Conservation (phyloP, 2,113 vertebrate genomes). For the Urocitellus parryii region DNA sequence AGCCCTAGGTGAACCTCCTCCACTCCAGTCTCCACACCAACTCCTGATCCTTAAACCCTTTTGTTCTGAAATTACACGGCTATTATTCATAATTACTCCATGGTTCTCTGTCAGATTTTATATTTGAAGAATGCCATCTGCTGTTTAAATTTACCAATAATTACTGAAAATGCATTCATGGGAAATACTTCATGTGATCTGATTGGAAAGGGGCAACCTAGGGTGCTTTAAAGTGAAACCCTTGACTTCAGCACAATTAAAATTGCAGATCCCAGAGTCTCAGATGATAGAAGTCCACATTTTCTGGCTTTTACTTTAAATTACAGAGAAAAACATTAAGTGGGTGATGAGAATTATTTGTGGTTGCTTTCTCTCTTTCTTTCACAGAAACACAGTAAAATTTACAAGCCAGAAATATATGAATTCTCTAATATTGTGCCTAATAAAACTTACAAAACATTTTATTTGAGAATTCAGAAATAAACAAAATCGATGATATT, state of each 20-base stretch:
- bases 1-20: conserved; percentile 87
- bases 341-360: conserved; percentile 4
- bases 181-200: conserved; percentile 69
- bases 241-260: conserved; percentile 62
- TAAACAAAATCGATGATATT: conserved; percentile 21
- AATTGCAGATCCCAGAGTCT: conserved; percentile 54
- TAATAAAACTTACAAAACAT: neutral
- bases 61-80: conserved; percentile 85
- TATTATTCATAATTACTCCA: conserved; percentile 82
- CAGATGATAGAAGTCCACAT: conserved; percentile 45
- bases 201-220: conserved; percentile 51
- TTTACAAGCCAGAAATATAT: conserved; percentile 50
- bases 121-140: conserved; percentile 75
- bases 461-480: conserved; percentile 59
- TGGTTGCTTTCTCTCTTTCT: neutral
- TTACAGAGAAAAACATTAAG: conserved; percentile 58
- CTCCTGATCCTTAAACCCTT: conserved; percentile 83
- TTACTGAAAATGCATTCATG: conserved; percentile 75
- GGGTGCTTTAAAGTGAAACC: conserved; percentile 4
- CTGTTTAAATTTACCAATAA: conserved; percentile 81
- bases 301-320: conserved; percentile 63
- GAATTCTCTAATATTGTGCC: neutral
- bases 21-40: conserved; percentile 74
- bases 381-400: conserved; percentile 44
- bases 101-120: conserved; percentile 77